Percentiles rank a stretch among this genome's conserved stretches.
phyloP scores from a whole-genome alignment of 2,113 vertebrate species.

The cat (Felis catus) region F.catus_Fca126_mat1.0 CM031426.1:39309501-39310000 shows the following conservation, averaged over 20 bases:
- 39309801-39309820: not conserved
- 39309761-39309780: not conserved
- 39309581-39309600: not conserved
- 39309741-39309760: constrained; percentile 13
- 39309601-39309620: not conserved
- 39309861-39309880: not conserved
- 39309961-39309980: too few relatives aligned
- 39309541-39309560: not conserved
- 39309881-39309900: not conserved
- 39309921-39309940: not conserved
- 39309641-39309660: not conserved
- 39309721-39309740: not conserved
- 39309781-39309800: not conserved
- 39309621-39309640: not conserved
- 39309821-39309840: not conserved
- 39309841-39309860: not conserved
- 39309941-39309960: not conserved
- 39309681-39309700: not conserved
- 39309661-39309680: not conserved
- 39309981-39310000: too few relatives aligned
- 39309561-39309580: not conserved
- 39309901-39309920: not conserved
- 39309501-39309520: not conserved
- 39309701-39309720: not conserved
- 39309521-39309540: rapidly evolving